Evolutionary conservation across 2,888 invertebrate genomes (phyloP), one percentile per base, ranked within the genome.

Genomic region (Meteorus cinctellus): DNA sequence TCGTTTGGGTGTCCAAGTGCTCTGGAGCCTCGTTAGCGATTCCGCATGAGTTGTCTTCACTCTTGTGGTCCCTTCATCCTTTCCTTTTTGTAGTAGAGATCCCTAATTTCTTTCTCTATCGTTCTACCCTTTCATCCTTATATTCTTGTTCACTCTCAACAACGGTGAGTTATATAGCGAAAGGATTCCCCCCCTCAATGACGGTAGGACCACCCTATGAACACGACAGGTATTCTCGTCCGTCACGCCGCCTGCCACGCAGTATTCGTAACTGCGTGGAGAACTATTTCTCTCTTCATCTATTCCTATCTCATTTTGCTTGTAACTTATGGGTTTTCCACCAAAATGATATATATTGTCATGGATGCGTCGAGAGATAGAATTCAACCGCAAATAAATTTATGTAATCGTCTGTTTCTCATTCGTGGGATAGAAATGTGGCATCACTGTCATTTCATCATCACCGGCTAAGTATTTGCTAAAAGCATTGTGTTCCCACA

Each of bases 141-240:
- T 74, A 41, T 34, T 75, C 72, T 71, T 60, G 19, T 48, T 80
- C 80, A 76, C 36, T 78, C 78, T 77, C 69, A 67, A 4, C 75
- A 70, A 66, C 74, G 29, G 51, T n/a, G 41, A n/a, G 24, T 14
- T 59, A 19, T 72, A 36, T 29, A 41, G 55, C 70, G 75, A 72
- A 75, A 70, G 68, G 77, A 81, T 81, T 78, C 80, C n/a, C 80
- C 78, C 81, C 77, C 34, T 34, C 5, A 80, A 80, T 87, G 86
- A 87, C 81, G 84, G 36, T 76, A 80, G 81, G 88, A 88, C 87
- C 88, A 87, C 87, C 88, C 88, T 85, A 82, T 83, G 83, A 85
- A 85, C 82, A 82, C 83, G 86, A 87, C 85, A 86, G 84, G 84
- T 85, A 87, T 87, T 84, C 84, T 83, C 86, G 86, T 87, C 85